Percentiles rank a stretch among this genome's conserved stretches.
Evolutionary conservation across 2,113 vertebrate species (phyloP).

Genomic region (Colius striatus): DNA sequence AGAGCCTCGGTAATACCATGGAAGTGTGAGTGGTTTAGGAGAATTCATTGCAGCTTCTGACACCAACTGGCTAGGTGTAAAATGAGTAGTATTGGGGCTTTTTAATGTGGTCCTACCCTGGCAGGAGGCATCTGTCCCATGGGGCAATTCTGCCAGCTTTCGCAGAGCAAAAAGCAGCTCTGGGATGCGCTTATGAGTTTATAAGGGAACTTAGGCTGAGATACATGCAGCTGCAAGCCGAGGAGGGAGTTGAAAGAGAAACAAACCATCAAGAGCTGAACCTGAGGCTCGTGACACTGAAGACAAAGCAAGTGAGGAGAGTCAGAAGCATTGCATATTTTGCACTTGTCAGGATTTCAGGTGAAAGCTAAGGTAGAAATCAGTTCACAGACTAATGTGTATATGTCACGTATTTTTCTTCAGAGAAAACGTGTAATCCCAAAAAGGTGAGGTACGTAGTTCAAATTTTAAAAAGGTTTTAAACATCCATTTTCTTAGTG

Average conservation of each 20-base stretch:
- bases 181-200: accelerated
- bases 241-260: background rate
- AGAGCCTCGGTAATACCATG: background rate
- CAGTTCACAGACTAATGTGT: background rate
- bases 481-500: background rate
- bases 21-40: background rate
- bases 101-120: background rate
- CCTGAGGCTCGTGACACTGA: background rate
- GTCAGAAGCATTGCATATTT: accelerated
- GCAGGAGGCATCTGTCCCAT: background rate
- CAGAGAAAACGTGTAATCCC: background rate
- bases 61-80: background rate
- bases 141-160: background rate
- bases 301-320: accelerated
- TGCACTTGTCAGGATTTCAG: background rate
- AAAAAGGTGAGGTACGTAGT: background rate
- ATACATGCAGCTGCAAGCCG: accelerated
- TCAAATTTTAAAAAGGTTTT: background rate
- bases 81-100: background rate
- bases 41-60: background rate
- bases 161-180: background rate
- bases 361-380: background rate
- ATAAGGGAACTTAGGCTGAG: background rate
- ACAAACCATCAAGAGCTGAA: background rate
- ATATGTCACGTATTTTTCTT: background rate